Conservation (phyloP, 2,888 invertebrate species). For the Arenicola marina region DNA sequence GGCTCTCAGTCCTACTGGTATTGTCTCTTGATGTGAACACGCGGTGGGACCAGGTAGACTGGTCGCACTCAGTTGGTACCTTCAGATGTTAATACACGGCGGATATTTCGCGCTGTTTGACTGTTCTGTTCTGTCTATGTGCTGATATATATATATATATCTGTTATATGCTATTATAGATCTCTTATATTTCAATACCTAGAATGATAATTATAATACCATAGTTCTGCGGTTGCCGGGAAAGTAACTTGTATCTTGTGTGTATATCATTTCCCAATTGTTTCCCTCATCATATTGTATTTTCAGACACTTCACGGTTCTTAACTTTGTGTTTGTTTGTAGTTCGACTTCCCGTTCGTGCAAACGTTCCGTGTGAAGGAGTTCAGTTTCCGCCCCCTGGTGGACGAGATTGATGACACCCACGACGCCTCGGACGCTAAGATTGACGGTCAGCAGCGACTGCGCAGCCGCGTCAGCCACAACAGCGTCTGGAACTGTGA, state of each 20-base stretch:
- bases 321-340: conserved; percentile 35
- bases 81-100: background rate
- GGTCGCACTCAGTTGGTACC: background rate
- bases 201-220: too few species aligned
- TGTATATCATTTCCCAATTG: too few species aligned
- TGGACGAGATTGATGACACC: conserved; percentile 38
- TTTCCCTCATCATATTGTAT: too few species aligned
- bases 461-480: conserved; percentile 22
- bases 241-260: too few species aligned
- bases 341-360: conserved; percentile 76
- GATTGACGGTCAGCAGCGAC: conserved; percentile 27
- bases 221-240: too few species aligned
- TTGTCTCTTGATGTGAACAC: background rate
- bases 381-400: conserved; percentile 70
- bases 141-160: too few species aligned
- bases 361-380: conserved; percentile 75
- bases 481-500: conserved; percentile 81
- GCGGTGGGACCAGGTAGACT: background rate
- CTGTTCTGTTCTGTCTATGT: too few species aligned
- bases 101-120: background rate
- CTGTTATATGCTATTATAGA: too few species aligned
- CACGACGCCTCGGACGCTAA: conserved; percentile 17
- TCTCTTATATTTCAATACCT: too few species aligned
- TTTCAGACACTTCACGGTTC: too few species aligned
- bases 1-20: background rate